Evolutionary conservation across 1,140 invertebrate genomes (phyloP).

Genomic region (Triops longicaudatus): DNA sequence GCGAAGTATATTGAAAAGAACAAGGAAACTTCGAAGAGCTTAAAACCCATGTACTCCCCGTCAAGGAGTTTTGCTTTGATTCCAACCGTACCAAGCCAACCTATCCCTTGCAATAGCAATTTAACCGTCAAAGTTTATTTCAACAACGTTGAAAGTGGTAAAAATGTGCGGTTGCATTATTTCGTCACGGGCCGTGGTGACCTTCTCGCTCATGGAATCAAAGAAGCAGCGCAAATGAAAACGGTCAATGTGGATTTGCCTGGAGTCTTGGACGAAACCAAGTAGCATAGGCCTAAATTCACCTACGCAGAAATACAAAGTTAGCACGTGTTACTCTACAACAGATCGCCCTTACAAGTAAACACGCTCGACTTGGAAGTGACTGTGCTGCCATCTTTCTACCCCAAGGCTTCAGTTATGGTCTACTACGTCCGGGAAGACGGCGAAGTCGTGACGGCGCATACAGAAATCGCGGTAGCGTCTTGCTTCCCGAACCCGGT

Average conservation of each 20-base stretch:
- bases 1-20: background rate
- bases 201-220: constrained; percentile 29
- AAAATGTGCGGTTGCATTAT: constrained; percentile 20
- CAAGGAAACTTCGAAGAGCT: constrained; percentile 23
- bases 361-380: constrained; percentile 33
- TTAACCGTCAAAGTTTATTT: constrained; percentile 22
- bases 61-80: constrained; percentile 30
- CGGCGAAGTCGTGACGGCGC: constrained; percentile 57
- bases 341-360: constrained; percentile 30
- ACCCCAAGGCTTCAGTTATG: constrained; percentile 42
- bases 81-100: background rate
- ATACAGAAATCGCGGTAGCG: constrained; percentile 43
- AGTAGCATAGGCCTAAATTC: too few species aligned
- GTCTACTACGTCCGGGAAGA: constrained; percentile 66
- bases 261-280: constrained; percentile 29
- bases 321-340: too few species aligned
- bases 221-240: constrained; percentile 36
- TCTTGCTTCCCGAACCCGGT: constrained; percentile 50
- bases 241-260: constrained; percentile 31
- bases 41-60: constrained; percentile 38
- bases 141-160: constrained; percentile 17
- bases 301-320: too few species aligned
- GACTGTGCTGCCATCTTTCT: constrained; percentile 33
- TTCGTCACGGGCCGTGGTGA: constrained; percentile 33
- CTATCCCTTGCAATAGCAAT: background rate